phyloP scores from a whole-genome alignment of 2,888 invertebrate species.

The Drosophila neoperkinsi region DNA sequence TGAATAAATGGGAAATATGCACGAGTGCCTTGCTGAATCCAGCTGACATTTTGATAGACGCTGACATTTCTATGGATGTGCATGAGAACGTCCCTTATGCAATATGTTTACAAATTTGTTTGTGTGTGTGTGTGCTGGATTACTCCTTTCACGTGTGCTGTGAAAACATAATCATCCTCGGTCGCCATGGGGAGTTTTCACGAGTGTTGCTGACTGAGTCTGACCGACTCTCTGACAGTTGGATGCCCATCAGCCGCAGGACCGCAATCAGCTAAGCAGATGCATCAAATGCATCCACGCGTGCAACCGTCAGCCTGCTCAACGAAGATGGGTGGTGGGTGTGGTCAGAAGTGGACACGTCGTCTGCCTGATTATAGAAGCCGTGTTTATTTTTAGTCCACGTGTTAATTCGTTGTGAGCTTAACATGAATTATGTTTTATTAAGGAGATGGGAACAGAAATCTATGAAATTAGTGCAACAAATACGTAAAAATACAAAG shows the following conservation, averaged over 20 bases:
- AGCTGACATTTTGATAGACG: slow-evolving; percentile 48
- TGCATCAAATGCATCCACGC: slow-evolving; percentile 50
- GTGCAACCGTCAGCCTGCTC: slow-evolving; percentile 5
- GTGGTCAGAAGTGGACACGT: background rate
- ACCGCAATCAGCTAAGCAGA: slow-evolving; percentile 57
- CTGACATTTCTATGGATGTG: slow-evolving; percentile 55
- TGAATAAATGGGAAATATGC: slow-evolving; percentile 59
- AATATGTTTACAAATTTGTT: slow-evolving; percentile 1
- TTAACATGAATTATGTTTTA: background rate
- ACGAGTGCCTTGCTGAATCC: background rate
- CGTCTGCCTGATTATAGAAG: slow-evolving; percentile 22
- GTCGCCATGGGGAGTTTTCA: slow-evolving; percentile 40
- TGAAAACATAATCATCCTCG: slow-evolving; percentile 65
- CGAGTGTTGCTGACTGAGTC: slow-evolving; percentile 36
- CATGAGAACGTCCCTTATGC: slow-evolving; percentile 19
- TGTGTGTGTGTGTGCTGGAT: slow-evolving; percentile 25
- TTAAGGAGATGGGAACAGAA: background rate
- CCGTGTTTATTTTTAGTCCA: slow-evolving; percentile 43
- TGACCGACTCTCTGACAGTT: slow-evolving; percentile 27
- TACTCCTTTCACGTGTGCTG: slow-evolving; percentile 56
- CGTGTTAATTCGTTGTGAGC: background rate
- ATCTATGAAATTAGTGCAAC: background rate
- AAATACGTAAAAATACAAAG: too few species aligned
- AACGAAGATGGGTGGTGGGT: background rate
- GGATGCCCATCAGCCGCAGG: background rate